Evolutionary conservation across 2,888 invertebrate genomes (phyloP), one percentile per base, ranked within the genome.

Genomic region (Hypselothyrea guttata): DNA sequence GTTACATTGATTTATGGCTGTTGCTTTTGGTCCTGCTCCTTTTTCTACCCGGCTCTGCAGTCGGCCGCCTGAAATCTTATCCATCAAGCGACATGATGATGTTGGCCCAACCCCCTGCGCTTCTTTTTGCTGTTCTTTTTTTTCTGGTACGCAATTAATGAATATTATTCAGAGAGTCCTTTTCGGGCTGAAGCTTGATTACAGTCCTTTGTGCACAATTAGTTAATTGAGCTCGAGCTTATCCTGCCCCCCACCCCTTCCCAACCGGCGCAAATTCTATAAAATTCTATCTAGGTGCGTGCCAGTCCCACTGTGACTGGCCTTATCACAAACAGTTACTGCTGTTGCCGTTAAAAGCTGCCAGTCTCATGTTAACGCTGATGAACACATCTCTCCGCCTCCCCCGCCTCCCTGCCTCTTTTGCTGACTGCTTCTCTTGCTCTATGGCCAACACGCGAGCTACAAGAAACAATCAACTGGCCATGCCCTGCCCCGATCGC

Each of bases 1-100:
- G 75, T 83, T 83, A 77, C 86, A 71, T 84, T 83, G 82, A 83
- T 85, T 83, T 83, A 83, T 77, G 73, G 71, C 71, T 13, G 52
- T 57, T 56, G 55, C 48, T 40, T 40, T 33, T 34, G 53, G 31
- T 37, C 18, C 27, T 52, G 38, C 48, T 38, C 46, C 37, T 61
- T 58, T 63, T 63, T 53, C 38, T 56, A 56, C 67, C 67, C 71
- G 49, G 22, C 3, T 22, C 31, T 60, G 53, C 47, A 53, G 28
- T 51, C 34, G 18, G 31, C 45, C 55, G 62, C 59, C 72, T 71
- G 74, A 79, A 85, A 81, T 81, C 71, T 84, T 83, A 81, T 83
- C 81, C 85, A 64, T 78, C 84, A 84, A 71, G 57, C 59, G 58
- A 62, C 70, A 71, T 72, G 62, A 71, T 59, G 71, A 62, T 58